These are phyloP conservation scores for Knipowitschia caucasica DNA, from an alignment of 2,797 vertebrate genomes.

Conservation along the genomic window DNA sequence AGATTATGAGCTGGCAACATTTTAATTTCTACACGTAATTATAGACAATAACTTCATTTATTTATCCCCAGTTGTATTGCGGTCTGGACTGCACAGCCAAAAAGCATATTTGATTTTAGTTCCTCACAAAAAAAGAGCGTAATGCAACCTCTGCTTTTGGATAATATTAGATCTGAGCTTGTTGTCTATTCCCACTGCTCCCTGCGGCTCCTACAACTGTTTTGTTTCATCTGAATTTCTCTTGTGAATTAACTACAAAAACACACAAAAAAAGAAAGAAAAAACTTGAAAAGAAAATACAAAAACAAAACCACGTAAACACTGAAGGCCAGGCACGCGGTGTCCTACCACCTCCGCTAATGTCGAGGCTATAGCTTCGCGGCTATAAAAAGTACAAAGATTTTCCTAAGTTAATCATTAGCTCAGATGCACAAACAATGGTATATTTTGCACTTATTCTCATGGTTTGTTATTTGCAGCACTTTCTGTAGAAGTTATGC, in stretches of 20 bases:
- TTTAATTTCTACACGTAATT: neutral
- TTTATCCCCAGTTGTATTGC: neutral
- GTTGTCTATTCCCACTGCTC: slow-evolving; percentile 26
- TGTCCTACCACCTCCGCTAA: neutral
- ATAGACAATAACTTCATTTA: neutral
- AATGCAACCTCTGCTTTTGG: slow-evolving; percentile 15
- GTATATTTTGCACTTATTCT: neutral
- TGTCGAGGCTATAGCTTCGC: neutral
- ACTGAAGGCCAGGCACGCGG: neutral
- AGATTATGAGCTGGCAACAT: neutral
- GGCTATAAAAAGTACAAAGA: slow-evolving; percentile 2
- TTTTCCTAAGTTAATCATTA: slow-evolving; percentile 3
- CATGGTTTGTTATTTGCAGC: too few species aligned
- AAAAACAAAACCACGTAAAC: slow-evolving; percentile 21
- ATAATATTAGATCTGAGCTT: slow-evolving; percentile 23
- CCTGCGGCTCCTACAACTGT: slow-evolving; percentile 25
- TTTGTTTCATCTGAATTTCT: slow-evolving; percentile 47
- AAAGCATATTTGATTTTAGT: slow-evolving; percentile 23
- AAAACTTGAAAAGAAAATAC: slow-evolving; percentile 13
- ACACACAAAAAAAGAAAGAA: too few species aligned
- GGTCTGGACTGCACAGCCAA: slow-evolving; percentile 16
- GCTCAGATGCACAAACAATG: neutral
- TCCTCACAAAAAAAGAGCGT: slow-evolving; percentile 14
- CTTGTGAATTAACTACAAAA: slow-evolving; percentile 38
- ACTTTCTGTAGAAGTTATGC: neutral